These are phyloP conservation scores for Willisornis vidua DNA, from an alignment of 2,113 vertebrate species.

Conservation along the genomic window DNA sequence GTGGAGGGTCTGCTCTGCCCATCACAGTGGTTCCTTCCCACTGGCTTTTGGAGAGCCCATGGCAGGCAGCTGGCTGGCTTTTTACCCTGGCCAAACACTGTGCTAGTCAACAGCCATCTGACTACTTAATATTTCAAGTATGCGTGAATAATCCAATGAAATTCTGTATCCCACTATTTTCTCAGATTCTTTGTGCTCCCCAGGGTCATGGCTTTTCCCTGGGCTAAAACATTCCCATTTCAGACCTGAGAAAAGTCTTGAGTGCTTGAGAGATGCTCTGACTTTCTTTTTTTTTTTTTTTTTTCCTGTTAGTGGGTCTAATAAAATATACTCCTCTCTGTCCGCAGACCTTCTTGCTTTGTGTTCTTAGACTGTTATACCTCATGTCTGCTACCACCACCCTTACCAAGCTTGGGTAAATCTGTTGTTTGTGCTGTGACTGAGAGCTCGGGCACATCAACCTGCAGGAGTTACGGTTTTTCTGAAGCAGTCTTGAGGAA, in stretches of 20 bases:
- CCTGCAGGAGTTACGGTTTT: not conserved
- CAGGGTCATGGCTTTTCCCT: not conserved
- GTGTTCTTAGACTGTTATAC: not conserved
- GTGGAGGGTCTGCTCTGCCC: not conserved
- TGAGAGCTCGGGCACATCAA: not conserved
- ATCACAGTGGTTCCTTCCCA: not conserved
- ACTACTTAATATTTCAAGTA: not conserved
- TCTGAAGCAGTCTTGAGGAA: not conserved
- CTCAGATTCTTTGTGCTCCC: not conserved
- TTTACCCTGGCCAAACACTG: not conserved
- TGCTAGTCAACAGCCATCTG: not conserved
- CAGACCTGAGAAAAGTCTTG: not conserved
- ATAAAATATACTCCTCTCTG: not conserved
- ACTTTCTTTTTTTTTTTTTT: not conserved
- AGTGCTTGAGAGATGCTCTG: not conserved
- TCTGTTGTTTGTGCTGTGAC: not conserved
- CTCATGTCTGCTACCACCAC: fast-evolving
- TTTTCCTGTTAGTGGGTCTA: not conserved
- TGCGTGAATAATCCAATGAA: not conserved
- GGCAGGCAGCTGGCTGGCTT: not conserved
- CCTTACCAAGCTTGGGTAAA: not conserved
- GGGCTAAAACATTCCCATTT: not conserved
- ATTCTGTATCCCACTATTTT: not conserved
- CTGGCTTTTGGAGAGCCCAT: not conserved
- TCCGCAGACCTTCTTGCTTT: not conserved